phyloP scores from a whole-genome alignment of 1,140 invertebrate genomes.

The Sitobion miscanthi region DNA sequence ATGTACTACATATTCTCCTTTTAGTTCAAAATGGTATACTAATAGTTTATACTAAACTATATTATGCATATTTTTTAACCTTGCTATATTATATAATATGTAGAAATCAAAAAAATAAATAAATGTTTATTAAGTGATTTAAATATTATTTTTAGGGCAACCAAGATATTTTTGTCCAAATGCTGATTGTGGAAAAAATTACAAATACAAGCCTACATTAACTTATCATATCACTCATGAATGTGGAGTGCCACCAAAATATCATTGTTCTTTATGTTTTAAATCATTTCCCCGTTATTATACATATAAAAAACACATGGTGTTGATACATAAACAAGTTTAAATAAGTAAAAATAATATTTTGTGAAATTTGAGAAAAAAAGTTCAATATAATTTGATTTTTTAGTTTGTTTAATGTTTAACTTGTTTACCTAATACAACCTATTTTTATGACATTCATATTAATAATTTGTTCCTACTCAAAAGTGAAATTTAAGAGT shows the following conservation, averaged over 20 bases:
- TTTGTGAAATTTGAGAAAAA: not conserved
- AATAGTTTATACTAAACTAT: not conserved
- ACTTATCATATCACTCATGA: constrained; percentile 68
- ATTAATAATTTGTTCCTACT: not conserved
- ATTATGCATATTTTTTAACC: not conserved
- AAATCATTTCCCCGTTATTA: constrained; percentile 56
- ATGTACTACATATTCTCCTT: not conserved
- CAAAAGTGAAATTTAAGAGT: not conserved
- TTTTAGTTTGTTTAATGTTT: not conserved
- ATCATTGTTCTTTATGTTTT: constrained; percentile 58
- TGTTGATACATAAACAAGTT: constrained; percentile 44
- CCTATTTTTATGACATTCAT: not conserved
- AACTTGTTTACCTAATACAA: not conserved
- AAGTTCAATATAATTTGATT: not conserved
- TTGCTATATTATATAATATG: not conserved
- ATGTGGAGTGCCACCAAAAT: constrained; percentile 66
- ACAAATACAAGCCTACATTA: constrained; percentile 60
- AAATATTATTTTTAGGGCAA: constrained; percentile 17
- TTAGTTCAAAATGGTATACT: not conserved
- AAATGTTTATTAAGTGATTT: not conserved
- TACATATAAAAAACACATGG: constrained; percentile 58
- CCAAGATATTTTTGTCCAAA: constrained; percentile 38
- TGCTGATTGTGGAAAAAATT: constrained; percentile 54
- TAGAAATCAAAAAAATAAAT: not conserved
- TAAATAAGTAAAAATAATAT: not conserved